phyloP scores from a whole-genome alignment of 2,797 vertebrate species.

The Anguilla megastoma region DNA sequence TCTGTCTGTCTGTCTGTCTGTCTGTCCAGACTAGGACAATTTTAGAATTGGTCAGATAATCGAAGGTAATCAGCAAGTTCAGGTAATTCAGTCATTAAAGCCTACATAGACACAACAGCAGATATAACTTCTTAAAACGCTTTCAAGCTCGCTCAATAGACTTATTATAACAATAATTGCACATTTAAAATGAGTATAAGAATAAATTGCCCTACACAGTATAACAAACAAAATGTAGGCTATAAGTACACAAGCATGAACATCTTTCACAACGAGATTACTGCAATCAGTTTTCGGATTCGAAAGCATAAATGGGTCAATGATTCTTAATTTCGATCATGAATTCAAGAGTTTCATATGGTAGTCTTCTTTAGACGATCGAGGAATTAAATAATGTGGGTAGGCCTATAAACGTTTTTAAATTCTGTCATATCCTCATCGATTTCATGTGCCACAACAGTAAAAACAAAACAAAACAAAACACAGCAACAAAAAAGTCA shows the following conservation, averaged over 20 bases:
- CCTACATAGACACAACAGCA: neutral
- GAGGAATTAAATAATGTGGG: neutral
- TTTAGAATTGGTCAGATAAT: neutral
- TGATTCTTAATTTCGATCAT: neutral
- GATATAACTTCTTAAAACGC: neutral
- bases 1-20: neutral
- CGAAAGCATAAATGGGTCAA: neutral
- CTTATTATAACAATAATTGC: neutral
- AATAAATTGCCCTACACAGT: neutral
- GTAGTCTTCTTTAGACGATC: neutral
- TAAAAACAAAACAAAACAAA: neutral
- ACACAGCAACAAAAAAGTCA: neutral
- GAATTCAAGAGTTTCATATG: neutral
- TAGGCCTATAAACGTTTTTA: neutral
- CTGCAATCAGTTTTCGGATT: neutral
- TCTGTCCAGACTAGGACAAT: neutral
- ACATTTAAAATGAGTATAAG: neutral
- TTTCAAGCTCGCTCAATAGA: neutral
- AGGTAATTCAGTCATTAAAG: no score
- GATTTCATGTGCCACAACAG: neutral
- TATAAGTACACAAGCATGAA: no score
- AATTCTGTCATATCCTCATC: neutral
- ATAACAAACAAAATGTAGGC: neutral
- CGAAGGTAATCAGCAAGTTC: neutral
- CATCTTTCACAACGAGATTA: slow-evolving; percentile 7